Evolutionary conservation across 2,888 invertebrate genomes (phyloP), one percentile per base, ranked within the genome.

Genomic region (Brachypalpus laphriformis): DNA sequence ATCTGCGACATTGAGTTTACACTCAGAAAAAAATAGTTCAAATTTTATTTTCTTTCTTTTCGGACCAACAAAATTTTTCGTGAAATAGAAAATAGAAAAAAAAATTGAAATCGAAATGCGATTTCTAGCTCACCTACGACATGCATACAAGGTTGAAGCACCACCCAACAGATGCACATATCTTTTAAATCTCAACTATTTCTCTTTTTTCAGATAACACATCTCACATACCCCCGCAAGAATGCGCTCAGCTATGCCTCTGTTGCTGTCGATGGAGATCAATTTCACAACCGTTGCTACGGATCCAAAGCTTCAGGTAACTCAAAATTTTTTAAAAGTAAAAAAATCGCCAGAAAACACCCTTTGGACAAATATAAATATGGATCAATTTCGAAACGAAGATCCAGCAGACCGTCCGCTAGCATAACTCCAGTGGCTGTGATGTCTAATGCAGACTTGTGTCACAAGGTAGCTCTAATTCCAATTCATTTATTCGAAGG

Each of bases 401-500:
- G 31, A 47, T 40, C 51, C 16, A 28, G 49, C 42, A 76, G n/a
- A 56, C 22, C 54, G 11, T 22, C 40, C 0, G 25, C 54, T 8
- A 51, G 54, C 6, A 66, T 87, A 31, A 37, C 86, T 2, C 87
- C 88, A 40, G 82, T 87, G 70, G 87, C 87, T 40, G 42, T 88
- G 65, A 77, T 86, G 57, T 63, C 74, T 14, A 76, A 86, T 3
- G 87, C 88, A 0, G 87, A 89, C 11, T 31, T 61, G 7, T 66
- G 86, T 4, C 47, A 88, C 14, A 90, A 89, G 61, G 88, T 90
- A 20, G 87, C 91, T 14, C 78, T 91, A 14, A 89, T 91, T 61
- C 90, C 89, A 0, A 25, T 90, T 3, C 88, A 89, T 49, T 47
- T 90, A 28, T 78, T 82, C 1, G 87, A 88, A 37, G 88, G 87